Percentiles rank a stretch among this genome's conserved stretches.
Evolutionary conservation across 2,888 invertebrate genomes (phyloP).

Genomic region (Harpagoxenus sublaevis): DNA sequence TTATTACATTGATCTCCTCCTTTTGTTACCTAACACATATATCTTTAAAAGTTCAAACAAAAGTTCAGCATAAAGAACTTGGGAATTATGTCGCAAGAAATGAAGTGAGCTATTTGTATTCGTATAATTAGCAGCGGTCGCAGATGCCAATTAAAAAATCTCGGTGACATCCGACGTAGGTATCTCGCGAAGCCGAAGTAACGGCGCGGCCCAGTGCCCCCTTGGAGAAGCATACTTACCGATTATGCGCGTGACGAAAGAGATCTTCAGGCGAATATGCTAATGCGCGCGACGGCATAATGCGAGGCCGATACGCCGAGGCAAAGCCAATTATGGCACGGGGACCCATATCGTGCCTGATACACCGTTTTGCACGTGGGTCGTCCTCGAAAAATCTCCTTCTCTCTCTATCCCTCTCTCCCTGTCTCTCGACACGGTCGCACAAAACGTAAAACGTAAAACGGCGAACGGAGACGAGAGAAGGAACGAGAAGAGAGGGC

Average conservation of each 20-base stretch:
- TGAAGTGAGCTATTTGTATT: not conserved
- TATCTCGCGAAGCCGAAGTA: conserved; percentile 2
- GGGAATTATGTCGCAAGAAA: not conserved
- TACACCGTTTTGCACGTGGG: conserved; percentile 40
- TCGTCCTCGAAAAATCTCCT: conserved; percentile 34
- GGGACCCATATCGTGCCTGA: conserved; percentile 70
- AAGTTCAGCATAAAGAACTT: not conserved
- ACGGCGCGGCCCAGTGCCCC: not conserved
- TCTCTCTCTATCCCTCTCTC: conserved; percentile 1
- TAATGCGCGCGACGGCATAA: conserved; percentile 81
- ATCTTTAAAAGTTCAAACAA: not conserved
- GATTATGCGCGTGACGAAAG: conserved; percentile 85
- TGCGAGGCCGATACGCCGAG: conserved; percentile 77
- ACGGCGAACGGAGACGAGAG: conserved; percentile 64
- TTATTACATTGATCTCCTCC: not conserved
- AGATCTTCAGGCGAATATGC: conserved; percentile 84
- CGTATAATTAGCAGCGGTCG: not conserved
- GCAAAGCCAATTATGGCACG: conserved; percentile 85
- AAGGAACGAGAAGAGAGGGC: conserved; percentile 56
- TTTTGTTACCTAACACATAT: not conserved
- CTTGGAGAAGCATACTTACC: conserved; percentile 58
- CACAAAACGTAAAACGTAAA: conserved; percentile 59
- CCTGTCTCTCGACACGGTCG: conserved; percentile 18
- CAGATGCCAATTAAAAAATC: conserved; percentile 17
- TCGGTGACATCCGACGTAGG: not conserved